Evolutionary conservation across 2,888 invertebrate genomes (phyloP).

Genomic region (Dasysyrphus tricinctus): DNA sequence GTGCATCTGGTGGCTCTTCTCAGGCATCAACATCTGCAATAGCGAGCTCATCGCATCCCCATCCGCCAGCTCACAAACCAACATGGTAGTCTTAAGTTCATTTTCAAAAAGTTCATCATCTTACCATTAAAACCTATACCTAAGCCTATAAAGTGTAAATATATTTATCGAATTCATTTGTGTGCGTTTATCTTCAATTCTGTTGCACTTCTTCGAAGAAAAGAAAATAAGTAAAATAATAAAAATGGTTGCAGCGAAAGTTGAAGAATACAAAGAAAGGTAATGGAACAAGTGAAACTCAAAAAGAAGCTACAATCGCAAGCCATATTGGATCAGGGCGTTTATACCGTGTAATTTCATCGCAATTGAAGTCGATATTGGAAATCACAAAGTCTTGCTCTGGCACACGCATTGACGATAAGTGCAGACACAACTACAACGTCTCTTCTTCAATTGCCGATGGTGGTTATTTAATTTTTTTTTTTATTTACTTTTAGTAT

Average conservation of each 20-base stretch:
- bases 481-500: constrained; percentile 51
- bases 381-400: constrained; percentile 39
- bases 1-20: constrained; percentile 82
- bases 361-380: constrained; percentile 49
- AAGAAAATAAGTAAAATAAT: background rate
- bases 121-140: constrained; percentile 12
- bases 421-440: constrained; percentile 24
- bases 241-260: constrained; percentile 55
- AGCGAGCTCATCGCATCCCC: constrained; percentile 76
- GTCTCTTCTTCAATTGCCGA: constrained; percentile 14
- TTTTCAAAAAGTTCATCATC: constrained; percentile 17
- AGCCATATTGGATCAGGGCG: constrained; percentile 12
- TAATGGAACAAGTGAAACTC: constrained; percentile 56
- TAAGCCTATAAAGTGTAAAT: constrained; percentile 60
- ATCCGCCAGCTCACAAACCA: constrained; percentile 51
- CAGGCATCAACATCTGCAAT: constrained; percentile 79
- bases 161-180: constrained; percentile 48
- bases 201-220: constrained; percentile 47
- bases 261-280: constrained; percentile 51
- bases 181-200: constrained; percentile 24
- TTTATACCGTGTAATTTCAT: constrained; percentile 36
- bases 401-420: constrained; percentile 35
- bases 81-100: constrained; percentile 58
- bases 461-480: constrained; percentile 12
- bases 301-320: constrained; percentile 30